Evolutionary conservation across 2,888 invertebrate genomes (phyloP), one percentile per base, ranked within the genome.

Genomic region (Archaeoteleia sp.): DNA sequence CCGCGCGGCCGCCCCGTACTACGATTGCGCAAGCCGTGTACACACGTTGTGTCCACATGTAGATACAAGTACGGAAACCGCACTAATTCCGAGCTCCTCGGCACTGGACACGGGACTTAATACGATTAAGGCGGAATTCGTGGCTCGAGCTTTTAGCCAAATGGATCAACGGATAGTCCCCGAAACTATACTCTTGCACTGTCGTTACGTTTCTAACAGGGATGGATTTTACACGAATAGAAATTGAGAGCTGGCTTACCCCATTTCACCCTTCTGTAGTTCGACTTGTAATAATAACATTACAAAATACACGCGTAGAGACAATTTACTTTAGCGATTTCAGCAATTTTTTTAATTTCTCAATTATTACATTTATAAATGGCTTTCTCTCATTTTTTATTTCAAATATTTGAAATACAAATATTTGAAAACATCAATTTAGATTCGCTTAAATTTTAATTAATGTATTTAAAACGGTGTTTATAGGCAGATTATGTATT

Each of bases 61-160:
- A 67, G 60, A 55, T 69, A 61, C 53, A 58, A 62, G 57, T 57
- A 57, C 58, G 67, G 73, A 74, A 76, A 74, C 74, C 73, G 51
- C 72, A 76, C 73, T 73, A 75, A 74, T 74, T 74, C 70, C 65
- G 68, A 74, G 72, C 67, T 66, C 60, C 67, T 68, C 62, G 58
- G 57, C 57, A 49, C 63, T 65, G 74, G 73, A 72, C 72, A 73
- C 72, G 70, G 73, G 71, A 74, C 75, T 77, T 79, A 78, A 81
- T 78, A 71, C 77, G 77, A 80, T 80, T 79, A 78, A 70, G 72
- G 61, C 71, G 57, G 72, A 74, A 76, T 75, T 75, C 73, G 72
- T 60, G 58, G 62, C 60, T 71, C 66, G 67, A 74, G 78, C 80
- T 80, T 79, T 80, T 76, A 79, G 72, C 74, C 72, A 78, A 81